Conservation (phyloP, 2,113 vertebrate species). For the Aythya baeri region DNA sequence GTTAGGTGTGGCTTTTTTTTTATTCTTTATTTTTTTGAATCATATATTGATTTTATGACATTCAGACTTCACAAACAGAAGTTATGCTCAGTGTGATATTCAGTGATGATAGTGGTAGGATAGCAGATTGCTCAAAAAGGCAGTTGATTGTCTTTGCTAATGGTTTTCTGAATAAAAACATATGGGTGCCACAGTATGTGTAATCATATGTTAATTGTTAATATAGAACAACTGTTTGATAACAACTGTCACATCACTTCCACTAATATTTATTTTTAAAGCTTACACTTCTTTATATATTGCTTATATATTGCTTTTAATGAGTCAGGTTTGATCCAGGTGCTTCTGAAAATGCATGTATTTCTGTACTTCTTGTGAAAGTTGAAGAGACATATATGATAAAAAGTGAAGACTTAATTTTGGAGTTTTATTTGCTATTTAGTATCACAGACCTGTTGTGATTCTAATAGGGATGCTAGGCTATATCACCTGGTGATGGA, state of each 20-base stretch:
- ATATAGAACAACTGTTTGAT: not conserved
- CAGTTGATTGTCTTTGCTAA: not conserved
- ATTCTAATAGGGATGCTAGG: not conserved
- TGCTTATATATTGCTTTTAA: not conserved
- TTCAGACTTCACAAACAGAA: not conserved
- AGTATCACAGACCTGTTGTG: not conserved
- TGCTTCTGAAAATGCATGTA: not conserved
- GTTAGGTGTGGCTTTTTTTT: not conserved
- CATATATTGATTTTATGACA: not conserved
- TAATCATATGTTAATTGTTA: not conserved
- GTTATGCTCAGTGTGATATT: not conserved
- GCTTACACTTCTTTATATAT: not conserved
- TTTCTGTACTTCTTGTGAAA: not conserved
- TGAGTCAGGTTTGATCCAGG: not conserved
- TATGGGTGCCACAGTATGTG: not conserved
- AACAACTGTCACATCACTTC: not conserved
- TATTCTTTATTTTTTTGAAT: not conserved
- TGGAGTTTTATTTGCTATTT: not conserved
- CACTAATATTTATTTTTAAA: not conserved
- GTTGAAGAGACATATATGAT: not conserved
- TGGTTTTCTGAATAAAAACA: not conserved
- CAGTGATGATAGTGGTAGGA: not conserved
- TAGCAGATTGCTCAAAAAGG: not conserved
- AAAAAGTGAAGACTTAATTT: not conserved
- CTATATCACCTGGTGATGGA: not conserved